Evolutionary conservation across 2,888 invertebrate genomes (phyloP), one percentile per base, ranked within the genome.

Genomic region (Aphelenchoides bicaudatus): DNA sequence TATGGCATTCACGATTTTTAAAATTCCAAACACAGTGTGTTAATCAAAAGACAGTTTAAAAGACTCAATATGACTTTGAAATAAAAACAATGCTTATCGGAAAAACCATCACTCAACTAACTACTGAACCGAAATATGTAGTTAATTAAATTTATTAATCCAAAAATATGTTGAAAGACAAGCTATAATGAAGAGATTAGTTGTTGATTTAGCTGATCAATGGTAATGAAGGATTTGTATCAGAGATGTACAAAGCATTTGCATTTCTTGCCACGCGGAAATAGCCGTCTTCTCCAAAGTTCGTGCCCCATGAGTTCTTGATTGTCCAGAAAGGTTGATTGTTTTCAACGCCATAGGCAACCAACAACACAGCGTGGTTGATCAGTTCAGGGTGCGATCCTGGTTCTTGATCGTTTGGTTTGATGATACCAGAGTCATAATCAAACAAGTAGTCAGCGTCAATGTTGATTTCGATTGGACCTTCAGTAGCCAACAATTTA

Each of bases 341-440:
- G 6, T 39, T 39, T 16, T 51, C 52, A 16, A 16, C 34, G 21
- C 52, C 52, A 28, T 51, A 51, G 4, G 38, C 52, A 4, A 51
- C 52, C 19, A 51, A 27, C n/a, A 51, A 39, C n/a, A 51, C 52
- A 8, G 52, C 52, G 52, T 51, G 52, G 52, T 43, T 43, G 43
- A 43, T 25, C 21, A 8, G 8, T 25, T 43, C 43, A 10, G 6
- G 16, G 10, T 21, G 16, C 16, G 16, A 25, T 25, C 23, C 43
- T 10, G 6, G 21, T n/a, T 43, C 43, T 43, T 43, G 43, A n/a
- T 43, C 43, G 13, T 34, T 13, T 6, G 43, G 43, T 19, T 43
- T 21, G 43, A 43, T 19, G n/a, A 43, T n/a, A 19, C 43, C 43
- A 8, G 10, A 19, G 23, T 19, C 43, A 25, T 43, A 43, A 21